phyloP scores from a whole-genome alignment of 2,888 invertebrate species.

The Scelioninae gen. 2 region DNA sequence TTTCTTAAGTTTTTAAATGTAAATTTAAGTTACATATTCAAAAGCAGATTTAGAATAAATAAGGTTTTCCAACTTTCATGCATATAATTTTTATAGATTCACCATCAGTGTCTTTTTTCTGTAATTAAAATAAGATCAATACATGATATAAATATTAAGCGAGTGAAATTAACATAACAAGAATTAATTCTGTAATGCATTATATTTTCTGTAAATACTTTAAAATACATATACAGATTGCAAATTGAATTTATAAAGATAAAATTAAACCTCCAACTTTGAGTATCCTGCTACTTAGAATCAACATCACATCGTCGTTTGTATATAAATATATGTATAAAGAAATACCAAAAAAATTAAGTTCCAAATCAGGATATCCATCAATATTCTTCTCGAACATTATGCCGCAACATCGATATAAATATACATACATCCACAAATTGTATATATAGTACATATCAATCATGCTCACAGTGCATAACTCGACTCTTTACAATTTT shows the following conservation, averaged over 20 bases:
- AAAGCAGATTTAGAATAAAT: too few species aligned
- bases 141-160: too few species aligned
- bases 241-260: constrained; percentile 29
- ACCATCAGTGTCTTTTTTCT: too few species aligned
- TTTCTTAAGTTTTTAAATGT: too few species aligned
- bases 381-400: constrained; percentile 5
- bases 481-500: not conserved
- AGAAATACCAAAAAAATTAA: constrained; percentile 29
- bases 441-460: constrained; percentile 5
- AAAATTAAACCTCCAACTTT: constrained; percentile 20
- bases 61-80: constrained; percentile 1
- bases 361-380: constrained; percentile 8
- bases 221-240: constrained; percentile 49
- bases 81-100: too few species aligned
- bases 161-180: not conserved
- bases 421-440: not conserved
- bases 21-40: too few species aligned
- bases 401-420: not conserved
- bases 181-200: constrained; percentile 42
- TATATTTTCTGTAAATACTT: constrained; percentile 53
- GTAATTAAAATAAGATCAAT: not conserved
- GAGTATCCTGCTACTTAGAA: constrained; percentile 45
- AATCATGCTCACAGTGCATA: not conserved
- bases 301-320: constrained; percentile 35
- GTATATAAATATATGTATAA: constrained; percentile 42